phyloP scores from a whole-genome alignment of 2,797 vertebrate species.

The Sebastes aleutianus region DNA sequence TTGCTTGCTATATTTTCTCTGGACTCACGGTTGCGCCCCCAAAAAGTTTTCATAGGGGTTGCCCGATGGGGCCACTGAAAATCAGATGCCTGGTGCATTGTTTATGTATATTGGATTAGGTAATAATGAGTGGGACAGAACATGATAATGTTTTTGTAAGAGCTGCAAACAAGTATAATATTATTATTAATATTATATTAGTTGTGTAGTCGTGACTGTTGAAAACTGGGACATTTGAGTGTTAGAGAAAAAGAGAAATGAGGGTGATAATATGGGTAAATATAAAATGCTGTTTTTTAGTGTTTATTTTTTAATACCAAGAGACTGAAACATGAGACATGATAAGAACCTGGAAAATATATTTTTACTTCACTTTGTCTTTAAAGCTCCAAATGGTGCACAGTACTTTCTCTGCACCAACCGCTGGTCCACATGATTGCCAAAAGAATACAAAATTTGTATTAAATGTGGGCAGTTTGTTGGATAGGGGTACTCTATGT shows the following conservation, averaged over 20 bases:
- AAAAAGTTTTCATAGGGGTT: no score
- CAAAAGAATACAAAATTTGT: background rate
- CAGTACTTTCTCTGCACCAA: background rate
- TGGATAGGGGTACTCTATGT: background rate
- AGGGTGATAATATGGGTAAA: background rate
- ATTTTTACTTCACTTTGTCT: background rate
- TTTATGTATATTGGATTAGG: no score
- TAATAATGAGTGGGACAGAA: no score
- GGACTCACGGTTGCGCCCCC: no score
- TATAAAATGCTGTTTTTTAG: background rate
- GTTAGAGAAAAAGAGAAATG: background rate
- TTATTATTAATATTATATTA: no score
- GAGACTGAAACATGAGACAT: background rate
- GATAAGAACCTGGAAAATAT: background rate
- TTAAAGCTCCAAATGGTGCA: background rate
- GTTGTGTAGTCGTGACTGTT: no score
- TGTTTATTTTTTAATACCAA: background rate
- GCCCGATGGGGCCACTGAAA: no score
- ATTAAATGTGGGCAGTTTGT: background rate
- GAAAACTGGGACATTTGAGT: no score
- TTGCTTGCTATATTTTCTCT: no score
- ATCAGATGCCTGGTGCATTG: no score
- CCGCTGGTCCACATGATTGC: background rate
- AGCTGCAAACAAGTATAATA: no score
- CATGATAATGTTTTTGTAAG: no score